phyloP scores from a whole-genome alignment of 2,797 vertebrate species.

The Aphelocoma californica region DNA sequence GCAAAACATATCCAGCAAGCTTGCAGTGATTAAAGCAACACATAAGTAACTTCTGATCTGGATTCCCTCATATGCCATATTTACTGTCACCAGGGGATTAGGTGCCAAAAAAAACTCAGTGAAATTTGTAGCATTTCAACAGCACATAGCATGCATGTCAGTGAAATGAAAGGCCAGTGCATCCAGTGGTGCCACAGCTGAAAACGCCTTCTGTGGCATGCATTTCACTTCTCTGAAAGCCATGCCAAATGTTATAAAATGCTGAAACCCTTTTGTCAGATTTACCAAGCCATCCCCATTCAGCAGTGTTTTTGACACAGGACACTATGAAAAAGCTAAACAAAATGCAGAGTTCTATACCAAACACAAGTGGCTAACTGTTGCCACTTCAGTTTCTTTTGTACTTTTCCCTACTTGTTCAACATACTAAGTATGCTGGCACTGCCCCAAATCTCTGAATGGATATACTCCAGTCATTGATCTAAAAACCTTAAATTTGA shows the following conservation, averaged over 20 bases:
- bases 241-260: neutral
- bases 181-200: slow-evolving; percentile 21
- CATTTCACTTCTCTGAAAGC: slow-evolving; percentile 18
- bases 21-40: neutral
- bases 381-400: neutral
- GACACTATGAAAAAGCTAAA: neutral
- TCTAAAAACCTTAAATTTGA: neutral
- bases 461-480: neutral
- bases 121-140: slow-evolving; percentile 27
- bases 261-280: neutral
- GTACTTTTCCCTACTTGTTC: neutral
- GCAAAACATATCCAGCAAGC: neutral
- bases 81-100: slow-evolving; percentile 17
- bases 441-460: neutral
- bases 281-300: neutral
- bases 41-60: slow-evolving; percentile 30
- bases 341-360: neutral
- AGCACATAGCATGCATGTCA: neutral
- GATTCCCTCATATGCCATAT: neutral
- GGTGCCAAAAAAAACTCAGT: slow-evolving; percentile 10
- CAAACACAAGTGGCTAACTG: neutral
- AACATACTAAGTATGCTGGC: neutral
- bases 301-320: neutral
- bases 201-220: neutral
- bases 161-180: neutral